Percentiles rank a stretch among this genome's conserved stretches.
phyloP scores from a whole-genome alignment of 2,113 vertebrate species.

The Holacanthus passer region DNA sequence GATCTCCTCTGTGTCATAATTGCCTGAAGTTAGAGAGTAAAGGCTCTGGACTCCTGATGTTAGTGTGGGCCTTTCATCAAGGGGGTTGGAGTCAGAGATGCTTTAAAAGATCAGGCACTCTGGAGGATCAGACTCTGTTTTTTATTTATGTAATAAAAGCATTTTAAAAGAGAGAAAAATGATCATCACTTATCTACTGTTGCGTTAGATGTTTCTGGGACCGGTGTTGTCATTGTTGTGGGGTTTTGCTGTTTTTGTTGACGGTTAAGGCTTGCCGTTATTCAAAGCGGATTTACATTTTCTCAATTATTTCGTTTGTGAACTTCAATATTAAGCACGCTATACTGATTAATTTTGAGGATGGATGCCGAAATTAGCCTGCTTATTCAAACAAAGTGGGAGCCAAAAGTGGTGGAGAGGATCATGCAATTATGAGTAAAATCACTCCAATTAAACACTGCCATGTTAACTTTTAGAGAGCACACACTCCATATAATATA shows the following conservation, averaged over 20 bases:
- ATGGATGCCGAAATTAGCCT: slow-evolving; percentile 80
- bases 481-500: slow-evolving; percentile 82
- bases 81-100: slow-evolving; percentile 80
- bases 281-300: slow-evolving; percentile 68
- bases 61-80: slow-evolving; percentile 83
- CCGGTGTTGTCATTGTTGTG: slow-evolving; percentile 50
- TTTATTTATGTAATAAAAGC: slow-evolving; percentile 86
- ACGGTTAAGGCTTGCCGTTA: slow-evolving; percentile 48
- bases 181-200: slow-evolving; percentile 67
- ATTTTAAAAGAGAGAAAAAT: slow-evolving; percentile 70
- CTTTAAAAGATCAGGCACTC: slow-evolving; percentile 82
- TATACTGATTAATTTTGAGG: slow-evolving; percentile 83
- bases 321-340: slow-evolving; percentile 71
- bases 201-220: slow-evolving; percentile 58
- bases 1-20: slow-evolving; percentile 85
- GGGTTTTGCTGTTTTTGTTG: slow-evolving; percentile 63
- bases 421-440: slow-evolving; percentile 86
- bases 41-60: slow-evolving; percentile 83
- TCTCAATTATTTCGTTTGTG: slow-evolving; percentile 72
- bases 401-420: slow-evolving; percentile 85
- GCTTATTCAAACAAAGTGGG: slow-evolving; percentile 86
- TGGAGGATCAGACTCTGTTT: slow-evolving; percentile 76
- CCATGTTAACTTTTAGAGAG: slow-evolving; percentile 86
- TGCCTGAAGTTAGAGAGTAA: slow-evolving; percentile 86
- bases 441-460: slow-evolving; percentile 88